Base-by-base conservation (phyloP, 2,888 invertebrate species). In the Drosophila fungiperda region DNA sequence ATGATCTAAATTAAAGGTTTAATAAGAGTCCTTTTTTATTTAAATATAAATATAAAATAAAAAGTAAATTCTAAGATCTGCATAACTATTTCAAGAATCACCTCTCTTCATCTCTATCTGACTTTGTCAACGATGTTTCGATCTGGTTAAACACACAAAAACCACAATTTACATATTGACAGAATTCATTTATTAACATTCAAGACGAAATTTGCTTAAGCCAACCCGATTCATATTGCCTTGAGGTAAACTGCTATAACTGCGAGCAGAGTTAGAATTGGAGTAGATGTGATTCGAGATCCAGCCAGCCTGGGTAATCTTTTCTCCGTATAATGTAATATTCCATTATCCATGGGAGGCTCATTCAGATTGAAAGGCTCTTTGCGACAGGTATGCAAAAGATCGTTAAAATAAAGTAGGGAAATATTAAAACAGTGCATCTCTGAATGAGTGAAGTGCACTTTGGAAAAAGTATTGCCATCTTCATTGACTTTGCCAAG, bases 361-460 rank as follows among this genome's bases (percentile, higher is more conserved):
- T 23, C 50, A 7, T 60, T 2, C 1, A 33, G 11, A 40, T 50
- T 7, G 9, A 67, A 67, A 0, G 1, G 0, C 0, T 2, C 26
- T 0, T 8, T 3, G 4, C 1, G 4, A 26, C 76, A 75, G 17
- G 1, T 15, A n/a, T 5, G 33, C 6, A 8, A n/a, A 1, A 76
- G 45, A 23, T 76, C 48, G 29, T 29, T n/a, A 0, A 76, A 8
- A 48, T 71, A 76, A 0, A 59, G 55, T 1, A 66, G n/a, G 1
- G 26, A 32, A 7, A 5, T n/a, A 9, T 49, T 26, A 0, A 75
- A 57, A 9, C 76, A 76, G 11, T 76, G 71, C 48, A 76, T 26
- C 5, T 76, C 71, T 17, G 76, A 71, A 17, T 76, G 63, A 0
- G 0, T 0, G 6, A 71, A 52, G 1, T 0, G 0, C 0, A 70